Conservation (phyloP, 2,888 invertebrate genomes). For the Metacarcinus magister region DNA sequence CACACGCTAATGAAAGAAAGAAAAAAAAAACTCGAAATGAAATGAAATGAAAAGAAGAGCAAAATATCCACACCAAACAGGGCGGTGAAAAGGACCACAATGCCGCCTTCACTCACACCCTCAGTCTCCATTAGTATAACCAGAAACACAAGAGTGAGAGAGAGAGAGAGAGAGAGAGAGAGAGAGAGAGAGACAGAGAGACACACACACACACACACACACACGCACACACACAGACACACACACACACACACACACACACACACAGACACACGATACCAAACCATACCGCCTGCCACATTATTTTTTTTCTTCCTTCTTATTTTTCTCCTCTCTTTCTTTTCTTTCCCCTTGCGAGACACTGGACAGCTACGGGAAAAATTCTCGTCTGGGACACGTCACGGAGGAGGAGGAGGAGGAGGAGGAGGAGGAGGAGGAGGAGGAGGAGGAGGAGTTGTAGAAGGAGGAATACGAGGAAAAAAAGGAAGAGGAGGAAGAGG, state of each 20-base stretch:
- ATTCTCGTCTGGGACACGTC: constrained; percentile 4
- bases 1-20: neutral
- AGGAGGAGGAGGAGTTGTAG: no score
- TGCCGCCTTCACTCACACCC: constrained; percentile 7
- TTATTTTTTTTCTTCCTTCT: neutral
- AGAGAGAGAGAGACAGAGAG: neutral
- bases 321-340: neutral
- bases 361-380: neutral
- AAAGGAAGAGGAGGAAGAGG: neutral
- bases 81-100: neutral
- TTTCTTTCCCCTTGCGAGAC: neutral
- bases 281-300: neutral
- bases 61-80: constrained; percentile 14
- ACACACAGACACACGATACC: neutral
- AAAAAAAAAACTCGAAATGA: neutral
- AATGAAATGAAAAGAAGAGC: neutral
- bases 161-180: neutral
- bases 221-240: neutral
- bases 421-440: neutral
- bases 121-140: constrained; percentile 68
- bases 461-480: neutral
- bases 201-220: neutral
- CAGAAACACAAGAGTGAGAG: constrained; percentile 26
- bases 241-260: neutral
- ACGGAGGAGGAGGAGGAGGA: neutral